Conservation (phyloP, 1,140 invertebrate genomes). For the Aphaenogaster ashmeadi region DNA sequence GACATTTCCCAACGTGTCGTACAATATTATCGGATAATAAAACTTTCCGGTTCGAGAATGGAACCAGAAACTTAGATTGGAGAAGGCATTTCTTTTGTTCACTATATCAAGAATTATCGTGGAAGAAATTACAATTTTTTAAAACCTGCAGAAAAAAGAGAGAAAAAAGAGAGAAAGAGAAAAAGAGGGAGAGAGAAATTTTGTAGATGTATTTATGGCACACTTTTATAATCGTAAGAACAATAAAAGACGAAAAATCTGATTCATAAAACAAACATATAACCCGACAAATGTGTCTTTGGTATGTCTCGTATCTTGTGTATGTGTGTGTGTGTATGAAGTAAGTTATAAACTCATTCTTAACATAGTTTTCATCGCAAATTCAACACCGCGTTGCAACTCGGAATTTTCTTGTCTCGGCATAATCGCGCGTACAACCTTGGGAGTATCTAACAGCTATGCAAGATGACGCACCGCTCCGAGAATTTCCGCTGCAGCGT, state of each 20-base stretch:
- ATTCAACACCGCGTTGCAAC: conserved; percentile 9
- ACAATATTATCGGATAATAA: conserved; percentile 62
- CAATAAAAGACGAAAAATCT: not conserved
- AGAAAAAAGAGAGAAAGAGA: not conserved
- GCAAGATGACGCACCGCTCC: conserved; percentile 42
- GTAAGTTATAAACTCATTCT: conserved; percentile 23
- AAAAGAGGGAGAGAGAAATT: not conserved
- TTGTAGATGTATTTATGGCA: conserved; percentile 5
- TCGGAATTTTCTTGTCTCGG: conserved; percentile 23
- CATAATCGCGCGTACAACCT: conserved; percentile 53
- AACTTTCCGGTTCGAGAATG: conserved; percentile 35
- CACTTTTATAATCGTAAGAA: not conserved
- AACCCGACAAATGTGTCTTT: not conserved
- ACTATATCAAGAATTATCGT: conserved; percentile 37
- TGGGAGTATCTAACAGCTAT: conserved; percentile 40
- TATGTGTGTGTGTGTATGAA: not conserved
- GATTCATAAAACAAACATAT: conserved; percentile 2
- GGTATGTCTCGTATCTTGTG: too few species aligned
- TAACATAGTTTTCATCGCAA: conserved; percentile 25
- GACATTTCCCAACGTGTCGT: conserved; percentile 54
- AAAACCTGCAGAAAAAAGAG: not conserved
- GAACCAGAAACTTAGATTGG: conserved; percentile 57
- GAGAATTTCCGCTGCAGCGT: conserved; percentile 52
- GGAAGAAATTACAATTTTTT: conserved; percentile 37
- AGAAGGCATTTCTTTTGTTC: conserved; percentile 34